Base-by-base conservation (phyloP, 92 coral and sea anemone genomes). In the Zoanthus gigantus region DNA sequence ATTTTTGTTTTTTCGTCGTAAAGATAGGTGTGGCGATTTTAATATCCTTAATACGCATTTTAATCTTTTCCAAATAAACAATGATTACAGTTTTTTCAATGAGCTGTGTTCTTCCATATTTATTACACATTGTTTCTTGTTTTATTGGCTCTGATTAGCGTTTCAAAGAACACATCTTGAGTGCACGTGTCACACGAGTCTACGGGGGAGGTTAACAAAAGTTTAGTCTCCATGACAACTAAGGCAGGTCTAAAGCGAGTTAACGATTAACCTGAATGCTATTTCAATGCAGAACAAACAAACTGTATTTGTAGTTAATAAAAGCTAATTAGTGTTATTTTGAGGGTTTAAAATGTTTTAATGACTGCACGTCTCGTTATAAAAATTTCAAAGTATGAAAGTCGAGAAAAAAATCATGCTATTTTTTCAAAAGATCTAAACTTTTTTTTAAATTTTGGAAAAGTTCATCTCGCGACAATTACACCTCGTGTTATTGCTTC, bases 101-200 rank as follows among this genome's bases (percentile, higher is more conserved):
- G 16, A 8, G 32, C 12, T 28, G 74, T 18, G 1, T 66, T 66
- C 76, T 45, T 60, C 67, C 75, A 65, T 69, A 68, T 66, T 81
- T 45, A 67, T 45, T 81, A 13, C 52, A 66, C 75, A 81, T 17
- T 11, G 37, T 60, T 80, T 44, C 71, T 34, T 29, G 45, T 68
- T 66, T 63, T 80, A 56, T 80, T 67, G 74, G 13, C 56, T 28
- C 23, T 67, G 75, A 65, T 81, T 81, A 29, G 85, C 44, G 28
- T 66, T 79, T 50, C 18, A 31, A 79, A 67, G 61, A 58, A 48
- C 53, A 16, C 74, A 11, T 10, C 58, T 18, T 65, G n/a, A 17
- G 45, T 17, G 32, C 85, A 81, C 85, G 85, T 81, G 85, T 66
- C 37, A 42, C 85, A 65, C 85, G 47, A 73, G 67, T 63, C 16